phyloP scores from a whole-genome alignment of 2,113 vertebrate genomes.

The Protobothrops flavoviridis region DNA sequence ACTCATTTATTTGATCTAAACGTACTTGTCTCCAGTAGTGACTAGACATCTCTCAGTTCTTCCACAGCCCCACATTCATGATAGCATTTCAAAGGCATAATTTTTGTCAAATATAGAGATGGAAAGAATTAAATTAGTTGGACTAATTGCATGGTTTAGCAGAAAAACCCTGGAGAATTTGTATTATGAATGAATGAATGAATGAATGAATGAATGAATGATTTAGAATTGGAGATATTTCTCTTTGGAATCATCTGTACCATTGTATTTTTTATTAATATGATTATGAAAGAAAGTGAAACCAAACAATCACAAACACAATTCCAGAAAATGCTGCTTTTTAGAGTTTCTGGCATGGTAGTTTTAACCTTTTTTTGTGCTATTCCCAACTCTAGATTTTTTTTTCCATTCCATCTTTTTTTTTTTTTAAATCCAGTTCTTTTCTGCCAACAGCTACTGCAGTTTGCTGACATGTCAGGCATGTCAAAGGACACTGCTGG shows the following conservation, averaged over 20 bases:
- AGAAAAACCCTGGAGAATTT: background rate
- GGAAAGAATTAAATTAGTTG: background rate
- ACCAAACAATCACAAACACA: background rate
- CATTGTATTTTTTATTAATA: background rate
- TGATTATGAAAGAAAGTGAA: background rate
- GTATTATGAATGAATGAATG: background rate
- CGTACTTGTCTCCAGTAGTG: background rate
- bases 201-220: background rate
- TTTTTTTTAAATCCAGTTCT: fast-evolving
- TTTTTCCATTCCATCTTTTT: fast-evolving
- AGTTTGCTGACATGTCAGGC: background rate
- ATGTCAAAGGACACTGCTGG: background rate
- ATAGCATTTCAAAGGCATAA: background rate
- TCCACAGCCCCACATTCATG: background rate
- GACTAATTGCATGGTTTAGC: background rate
- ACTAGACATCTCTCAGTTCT: background rate
- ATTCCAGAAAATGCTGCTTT: background rate
- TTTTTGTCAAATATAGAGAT: background rate
- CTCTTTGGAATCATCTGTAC: background rate
- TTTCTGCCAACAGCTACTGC: background rate
- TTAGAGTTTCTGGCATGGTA: background rate
- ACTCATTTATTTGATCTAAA: background rate
- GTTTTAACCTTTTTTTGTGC: background rate
- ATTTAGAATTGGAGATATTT: background rate
- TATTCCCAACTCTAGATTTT: background rate